Base-by-base conservation (phyloP, 2,888 invertebrate species). In the Eudasyphora cyanicolor region DNA sequence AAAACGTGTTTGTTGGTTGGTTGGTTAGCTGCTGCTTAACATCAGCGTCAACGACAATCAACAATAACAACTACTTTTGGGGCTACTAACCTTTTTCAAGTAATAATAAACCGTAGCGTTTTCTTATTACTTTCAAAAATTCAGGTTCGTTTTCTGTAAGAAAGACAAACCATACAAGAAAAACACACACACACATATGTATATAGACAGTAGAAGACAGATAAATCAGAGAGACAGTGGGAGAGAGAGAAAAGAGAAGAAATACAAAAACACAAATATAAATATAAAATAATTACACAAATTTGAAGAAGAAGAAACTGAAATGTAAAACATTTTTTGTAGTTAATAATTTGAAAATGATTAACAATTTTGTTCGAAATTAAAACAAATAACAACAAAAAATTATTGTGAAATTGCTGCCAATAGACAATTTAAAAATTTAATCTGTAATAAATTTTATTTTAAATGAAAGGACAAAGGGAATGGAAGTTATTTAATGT, bases 121-220 rank as follows among this genome's bases (percentile, higher is more conserved):
- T 76, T 76, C 76, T 80, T 76, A 76, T 71, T 75, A 75, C 69
- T 67, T 75, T 79, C 57, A 79, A 75, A 71, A 75, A 79, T 32
- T 79, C 75, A 14, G 79, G 74, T 54, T 75, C 69, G 69, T 45
- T 45, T 75, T 69, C 75, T 75, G 60, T 27, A 64, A 79, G 51
- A 67, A 76, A 67, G 49, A 38, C 54, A 67, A 35, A 38, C 54
- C 73, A 74, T 42, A 81, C 62, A 45, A 69, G 38, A 51, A 49
- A n/a, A n/a, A n/a, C n/a, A n/a, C n/a, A n/a, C n/a, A n/a, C n/a
- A n/a, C n/a, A n/a, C n/a, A n/a, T n/a, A n/a, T n/a, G n/a, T 14
- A n/a, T n/a, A n/a, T n/a, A n/a, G n/a, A 60, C 14, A 45, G 7
- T 29, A 32, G n/a, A 49, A 45, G 24, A 57, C 4, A 67, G n/a